Base-by-base conservation (phyloP, 2,888 invertebrate genomes). In the Hypsopygia costalis region DNA sequence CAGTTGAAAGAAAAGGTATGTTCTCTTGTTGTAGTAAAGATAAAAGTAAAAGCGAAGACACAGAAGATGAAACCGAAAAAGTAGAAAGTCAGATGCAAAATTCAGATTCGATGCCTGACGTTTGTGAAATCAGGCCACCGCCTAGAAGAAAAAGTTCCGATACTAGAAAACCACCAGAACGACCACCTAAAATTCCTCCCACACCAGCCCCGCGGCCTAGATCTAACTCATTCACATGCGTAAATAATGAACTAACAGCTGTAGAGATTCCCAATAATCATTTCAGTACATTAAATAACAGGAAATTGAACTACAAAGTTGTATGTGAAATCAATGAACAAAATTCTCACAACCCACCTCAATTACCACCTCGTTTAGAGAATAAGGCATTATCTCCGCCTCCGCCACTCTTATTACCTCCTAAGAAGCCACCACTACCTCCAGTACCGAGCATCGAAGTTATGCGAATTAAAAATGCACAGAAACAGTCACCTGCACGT, bases 341-440 rank as follows among this genome's bases (percentile, higher is more conserved):
- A 43, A 52, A 57, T 31, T 55, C 62, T 41, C 70, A 75, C 41
- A 70, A 60, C 21, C 91, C 91, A 5, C 91, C 91, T 36, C 77
- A 90, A 42, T 69, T 92, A 35, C 92, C 92, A 8, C 88, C 91
- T 7, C 67, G 89, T 63, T 53, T 75, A 56, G 82, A 85, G 43
- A 72, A 77, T 55, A 72, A 74, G 53, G 71, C 67, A 1, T 50
- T 87, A 1, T 70, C 85, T 8, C 88, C 86, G 25, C 86, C 91
- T 0, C 89, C 91, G 1, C 91, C 91, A 32, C 53, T 91, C 28
- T 70, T 91, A 37, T 58, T 92, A 55, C 92, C 93, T 16, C 93
- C 93, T 6, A 93, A 93, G 64, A 94, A 94, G 72, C 94, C 94
- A 27, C 93, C 94, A 20, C 69, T 94, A 58, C 94, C 94, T 44